Evolutionary conservation across 2,888 invertebrate species (phyloP), one percentile per base, ranked within the genome.

Genomic region (Drosophila macrospina): DNA sequence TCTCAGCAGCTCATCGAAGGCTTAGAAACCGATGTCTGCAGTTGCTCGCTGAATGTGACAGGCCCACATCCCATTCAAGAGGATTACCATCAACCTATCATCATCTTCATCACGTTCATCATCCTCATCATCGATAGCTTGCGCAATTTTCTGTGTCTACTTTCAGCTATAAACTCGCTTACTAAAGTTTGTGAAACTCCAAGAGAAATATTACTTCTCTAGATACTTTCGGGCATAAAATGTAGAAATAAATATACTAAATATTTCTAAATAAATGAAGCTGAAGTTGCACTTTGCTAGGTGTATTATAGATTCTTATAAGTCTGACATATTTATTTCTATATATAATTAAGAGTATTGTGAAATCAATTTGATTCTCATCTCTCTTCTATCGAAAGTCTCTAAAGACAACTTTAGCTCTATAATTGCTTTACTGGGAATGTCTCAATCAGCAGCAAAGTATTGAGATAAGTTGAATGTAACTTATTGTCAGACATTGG

Each of bases 41-140:
- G 51, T 26, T 24, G 37, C 69, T 69, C 34, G 45, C 74, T 74
- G 74, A 28, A 39, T 55, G 7, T 69, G 60, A 63, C 74, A 71
- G 70, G n/a, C 34, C 34, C 44, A 28, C 37, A 52, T 41, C 16
- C 32, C 39, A 57, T 41, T 64, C 32, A 47, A 16, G 55, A 34
- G 66, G 63, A 75, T 64, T 70, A 50, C 55, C 56, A 30, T 66
- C 70, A 60, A 60, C 36, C 70, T 20, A 56, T 63, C 52, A 64
- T 15, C 52, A 71, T 52, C 59, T 57, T 32, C 39, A 45, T 64
- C 50, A 60, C 32, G 8, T 4, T 16, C 16, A 4, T 10, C 28
- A 28, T 20, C 20, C 1, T 2, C 50, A 55, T 44, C 64, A 61
- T 39, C 52, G 36, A 16, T 56, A 45, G 37, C 45, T 32, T 48